Conservation (phyloP, 2,797 vertebrate species). For the Pelobates cultripes region DNA sequence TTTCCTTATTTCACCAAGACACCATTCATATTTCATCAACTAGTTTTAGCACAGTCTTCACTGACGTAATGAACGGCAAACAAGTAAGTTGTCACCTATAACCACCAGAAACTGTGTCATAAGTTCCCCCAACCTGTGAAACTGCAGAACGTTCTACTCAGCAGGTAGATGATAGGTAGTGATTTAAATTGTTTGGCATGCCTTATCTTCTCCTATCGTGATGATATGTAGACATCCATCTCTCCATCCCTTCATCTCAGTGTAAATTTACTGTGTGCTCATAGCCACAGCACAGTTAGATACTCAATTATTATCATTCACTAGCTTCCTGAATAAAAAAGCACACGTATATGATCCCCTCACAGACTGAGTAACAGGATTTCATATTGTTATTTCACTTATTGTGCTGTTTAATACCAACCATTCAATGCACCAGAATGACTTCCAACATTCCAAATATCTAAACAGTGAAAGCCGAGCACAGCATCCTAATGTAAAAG, state of each 20-base stretch:
- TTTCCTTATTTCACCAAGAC: too few species aligned
- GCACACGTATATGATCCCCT: constrained; percentile 31
- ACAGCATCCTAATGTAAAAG: constrained; percentile 46
- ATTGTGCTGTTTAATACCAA: constrained; percentile 43
- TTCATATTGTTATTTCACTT: constrained; percentile 45
- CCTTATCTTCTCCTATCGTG: constrained; percentile 1
- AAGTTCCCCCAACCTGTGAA: too few species aligned
- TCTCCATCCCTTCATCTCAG: not conserved
- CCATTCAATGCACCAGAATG: constrained; percentile 32
- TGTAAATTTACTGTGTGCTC: constrained; percentile 21
- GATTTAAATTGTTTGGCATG: constrained; percentile 14
- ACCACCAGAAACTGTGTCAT: too few species aligned
- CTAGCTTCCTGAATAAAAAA: constrained; percentile 6
- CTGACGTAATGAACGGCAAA: too few species aligned
- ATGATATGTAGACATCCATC: too few species aligned
- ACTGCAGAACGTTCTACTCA: too few species aligned
- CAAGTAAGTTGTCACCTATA: too few species aligned
- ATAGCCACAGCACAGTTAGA: constrained; percentile 26
- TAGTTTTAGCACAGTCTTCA: too few species aligned
- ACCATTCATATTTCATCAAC: too few species aligned
- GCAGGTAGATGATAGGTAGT: too few species aligned
- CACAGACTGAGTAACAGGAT: constrained; percentile 33
- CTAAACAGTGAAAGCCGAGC: constrained; percentile 32
- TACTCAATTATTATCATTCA: constrained; percentile 21
- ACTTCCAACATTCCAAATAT: constrained; percentile 49